A percentile compares a stretch with the other conserved stretches of the same genome.
Evolutionary conservation across 1,140 invertebrate genomes (phyloP).

Genomic region (Lepidurus packardi): DNA sequence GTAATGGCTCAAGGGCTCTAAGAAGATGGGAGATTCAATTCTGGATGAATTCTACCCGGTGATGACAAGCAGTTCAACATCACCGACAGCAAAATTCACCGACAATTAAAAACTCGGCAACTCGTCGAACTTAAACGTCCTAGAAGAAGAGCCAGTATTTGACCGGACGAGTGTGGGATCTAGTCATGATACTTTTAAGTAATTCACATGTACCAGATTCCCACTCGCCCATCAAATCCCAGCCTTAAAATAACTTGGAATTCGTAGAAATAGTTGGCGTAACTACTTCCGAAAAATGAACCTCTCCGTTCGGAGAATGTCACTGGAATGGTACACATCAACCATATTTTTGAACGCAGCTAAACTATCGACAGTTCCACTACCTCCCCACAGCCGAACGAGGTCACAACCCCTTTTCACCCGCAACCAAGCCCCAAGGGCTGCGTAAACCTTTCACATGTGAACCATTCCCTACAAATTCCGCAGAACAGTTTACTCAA

Average conservation of each 20-base stretch:
- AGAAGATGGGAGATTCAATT: constrained; percentile 34
- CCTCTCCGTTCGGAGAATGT: constrained; percentile 12
- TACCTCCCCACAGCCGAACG: neutral
- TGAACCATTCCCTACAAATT: neutral
- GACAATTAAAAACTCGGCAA: constrained; percentile 31
- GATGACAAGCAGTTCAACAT: constrained; percentile 31
- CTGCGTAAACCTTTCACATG: neutral
- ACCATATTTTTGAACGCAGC: neutral
- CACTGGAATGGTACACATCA: neutral
- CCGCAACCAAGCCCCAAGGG: too few species aligned
- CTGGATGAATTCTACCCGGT: constrained; percentile 38
- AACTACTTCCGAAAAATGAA: constrained; percentile 16
- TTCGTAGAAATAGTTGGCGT: neutral
- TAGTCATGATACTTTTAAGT: constrained; percentile 33
- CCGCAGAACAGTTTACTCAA: constrained; percentile 24
- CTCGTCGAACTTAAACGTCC: neutral
- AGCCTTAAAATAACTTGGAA: neutral
- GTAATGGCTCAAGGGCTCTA: neutral
- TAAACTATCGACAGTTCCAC: neutral
- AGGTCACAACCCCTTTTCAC: neutral
- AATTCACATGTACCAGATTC: constrained; percentile 34
- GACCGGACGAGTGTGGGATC: constrained; percentile 37
- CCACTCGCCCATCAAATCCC: constrained; percentile 32
- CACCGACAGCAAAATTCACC: constrained; percentile 32
- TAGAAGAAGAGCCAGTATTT: constrained; percentile 11